Evolutionary conservation across 2,888 invertebrate species (phyloP), one percentile per base, ranked within the genome.

Genomic region (Heliconius erato): DNA sequence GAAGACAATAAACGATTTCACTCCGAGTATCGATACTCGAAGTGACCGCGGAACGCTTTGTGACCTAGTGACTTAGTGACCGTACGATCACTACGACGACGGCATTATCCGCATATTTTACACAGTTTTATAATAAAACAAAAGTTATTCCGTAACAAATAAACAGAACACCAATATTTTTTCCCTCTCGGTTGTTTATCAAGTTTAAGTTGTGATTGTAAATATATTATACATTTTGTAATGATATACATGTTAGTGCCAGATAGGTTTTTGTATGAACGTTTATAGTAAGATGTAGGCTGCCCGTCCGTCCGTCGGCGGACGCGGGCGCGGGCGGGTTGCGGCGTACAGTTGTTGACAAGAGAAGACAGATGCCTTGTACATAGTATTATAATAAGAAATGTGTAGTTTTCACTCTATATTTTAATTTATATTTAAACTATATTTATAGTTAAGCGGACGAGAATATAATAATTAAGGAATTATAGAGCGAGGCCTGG

Each of bases 121-220:
- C 54, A 80, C 32, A 80, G 26, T 76, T 80, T 63, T 80, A 68
- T 59, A 68, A 59, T 40, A 35, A 28, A 74, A 49, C 65, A 26
- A 68, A 69, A 59, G 28, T 76, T 65, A 65, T 77, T 69, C 63
- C 28, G 68, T 44, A 81, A 82, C 81, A 79, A 67, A 82, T 84
- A 63, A 83, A 91, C 88, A 90, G 76, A 91, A 94, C 94, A 94
- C 92, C 93, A 94, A 92, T 90, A 89, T 88, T 85, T 88, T 87
- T 87, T 93, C 91, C 92, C 91, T 93, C 93, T 95, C 91, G 95
- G 95, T 95, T 95, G 95, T 95, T 95, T 93, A 93, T 93, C 92
- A 94, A 94, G 93, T 94, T 95, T 95, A 95, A 91, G 95, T 95
- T 95, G 95, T 95, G 95, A 95, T 94, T 94, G 94, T 95, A 94